Percentiles rank a stretch among this genome's conserved stretches.
Conservation (phyloP, 1,140 invertebrate species). For the Aphaenogaster ashmeadi region DNA sequence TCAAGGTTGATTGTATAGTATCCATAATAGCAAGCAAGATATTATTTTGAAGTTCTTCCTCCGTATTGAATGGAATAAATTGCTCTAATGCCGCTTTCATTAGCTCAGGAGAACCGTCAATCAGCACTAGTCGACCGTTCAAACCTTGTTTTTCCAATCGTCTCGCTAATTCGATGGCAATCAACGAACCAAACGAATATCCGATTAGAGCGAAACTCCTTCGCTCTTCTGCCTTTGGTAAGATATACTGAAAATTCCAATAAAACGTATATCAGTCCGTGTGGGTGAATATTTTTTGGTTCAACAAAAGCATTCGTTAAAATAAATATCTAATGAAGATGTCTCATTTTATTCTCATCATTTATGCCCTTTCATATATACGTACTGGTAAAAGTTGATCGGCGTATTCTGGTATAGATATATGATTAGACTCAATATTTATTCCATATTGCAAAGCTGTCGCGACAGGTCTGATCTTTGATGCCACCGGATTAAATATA, state of each 20-base stretch:
- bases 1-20: conserved; percentile 55
- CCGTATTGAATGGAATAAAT: conserved; percentile 60
- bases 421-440: conserved; percentile 45
- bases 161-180: conserved; percentile 84
- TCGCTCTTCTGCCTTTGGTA: conserved; percentile 76
- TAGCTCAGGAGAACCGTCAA: conserved; percentile 85
- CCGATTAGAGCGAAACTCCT: conserved; percentile 84
- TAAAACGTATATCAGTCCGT: background rate
- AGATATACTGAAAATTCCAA: conserved; percentile 77
- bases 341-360: conserved; percentile 28
- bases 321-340: conserved; percentile 15
- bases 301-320: background rate
- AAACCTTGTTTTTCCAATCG: conserved; percentile 82
- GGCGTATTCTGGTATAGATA: conserved; percentile 80
- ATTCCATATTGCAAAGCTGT: conserved; percentile 89
- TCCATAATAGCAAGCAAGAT: conserved; percentile 79
- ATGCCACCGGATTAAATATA: conserved; percentile 87
- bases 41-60: conserved; percentile 78
- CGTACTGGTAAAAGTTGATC: conserved; percentile 83
- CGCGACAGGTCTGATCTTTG: conserved; percentile 87
- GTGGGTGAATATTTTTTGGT: background rate
- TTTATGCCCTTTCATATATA: conserved; percentile 18
- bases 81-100: conserved; percentile 77
- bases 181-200: conserved; percentile 85
- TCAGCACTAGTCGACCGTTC: conserved; percentile 80